Conservation (phyloP, 2,888 invertebrate species). For the Argynnis bischoffii region DNA sequence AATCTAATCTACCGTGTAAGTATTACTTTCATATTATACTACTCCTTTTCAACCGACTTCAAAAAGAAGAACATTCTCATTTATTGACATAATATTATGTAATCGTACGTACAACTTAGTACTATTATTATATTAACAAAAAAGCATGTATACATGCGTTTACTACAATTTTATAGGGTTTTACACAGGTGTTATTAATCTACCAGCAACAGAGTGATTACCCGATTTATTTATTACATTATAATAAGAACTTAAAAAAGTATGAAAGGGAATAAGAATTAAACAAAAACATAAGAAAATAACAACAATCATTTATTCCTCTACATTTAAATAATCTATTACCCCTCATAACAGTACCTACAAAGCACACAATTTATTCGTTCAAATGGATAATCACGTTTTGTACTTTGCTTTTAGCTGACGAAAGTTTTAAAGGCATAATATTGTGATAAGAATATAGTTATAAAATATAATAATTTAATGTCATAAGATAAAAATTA, state of each 20-base stretch:
- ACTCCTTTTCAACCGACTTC: too few relatives aligned
- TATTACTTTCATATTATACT: too few relatives aligned
- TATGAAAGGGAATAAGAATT: conserved; percentile 2
- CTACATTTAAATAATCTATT: conserved; percentile 55
- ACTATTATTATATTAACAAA: too few relatives aligned
- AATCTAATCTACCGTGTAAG: too few relatives aligned
- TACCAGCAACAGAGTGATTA: too few relatives aligned
- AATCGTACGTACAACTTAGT: too few relatives aligned
- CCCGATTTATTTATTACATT: not conserved
- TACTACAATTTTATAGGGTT: too few relatives aligned
- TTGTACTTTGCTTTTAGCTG: conserved; percentile 2
- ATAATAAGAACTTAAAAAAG: not conserved
- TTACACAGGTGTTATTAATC: too few relatives aligned
- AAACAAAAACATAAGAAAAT: conserved; percentile 50
- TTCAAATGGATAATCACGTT: conserved; percentile 31
- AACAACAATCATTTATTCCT: conserved; percentile 65
- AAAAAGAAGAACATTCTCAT: too few relatives aligned
- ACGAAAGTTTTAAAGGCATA: not conserved
- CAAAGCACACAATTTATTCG: conserved; percentile 46
- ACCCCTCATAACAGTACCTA: conserved; percentile 50
- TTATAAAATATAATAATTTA: conserved; percentile 3
- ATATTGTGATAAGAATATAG: not conserved
- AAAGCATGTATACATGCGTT: too few relatives aligned
- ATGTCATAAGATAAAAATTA: not conserved
- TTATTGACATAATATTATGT: too few relatives aligned